phyloP scores from a whole-genome alignment of 2,888 invertebrate genomes.

The Cheilosia scutellata region DNA sequence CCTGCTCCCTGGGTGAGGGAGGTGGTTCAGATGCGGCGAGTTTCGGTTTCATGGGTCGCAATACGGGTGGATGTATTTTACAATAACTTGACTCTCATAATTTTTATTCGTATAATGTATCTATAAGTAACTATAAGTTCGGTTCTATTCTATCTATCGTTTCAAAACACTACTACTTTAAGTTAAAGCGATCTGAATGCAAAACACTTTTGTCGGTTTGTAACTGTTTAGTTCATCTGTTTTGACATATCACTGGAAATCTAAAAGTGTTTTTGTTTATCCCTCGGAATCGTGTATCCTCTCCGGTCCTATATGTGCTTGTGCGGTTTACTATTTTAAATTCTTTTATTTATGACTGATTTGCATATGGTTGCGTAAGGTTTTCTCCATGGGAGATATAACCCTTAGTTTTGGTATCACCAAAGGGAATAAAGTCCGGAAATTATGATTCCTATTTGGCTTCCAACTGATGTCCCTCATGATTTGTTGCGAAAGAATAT shows the following conservation, averaged over 20 bases:
- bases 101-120: not conserved
- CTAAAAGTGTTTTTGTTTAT: not conserved
- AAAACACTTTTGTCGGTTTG: constrained; percentile 2
- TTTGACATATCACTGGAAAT: constrained; percentile 53
- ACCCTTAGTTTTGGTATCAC: constrained; percentile 21
- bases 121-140: constrained; percentile 26
- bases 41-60: constrained; percentile 85
- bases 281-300: not conserved
- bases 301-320: not conserved
- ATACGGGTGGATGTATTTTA: constrained; percentile 84
- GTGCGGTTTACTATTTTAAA: not conserved
- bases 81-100: constrained; percentile 83
- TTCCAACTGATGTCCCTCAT: constrained; percentile 20
- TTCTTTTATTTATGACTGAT: constrained; percentile 34
- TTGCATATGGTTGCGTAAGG: constrained; percentile 49
- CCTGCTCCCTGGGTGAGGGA: constrained; percentile 89
- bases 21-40: constrained; percentile 86
- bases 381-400: constrained; percentile 14
- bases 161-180: not conserved
- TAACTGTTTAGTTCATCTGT: constrained; percentile 33
- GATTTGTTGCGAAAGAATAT: constrained; percentile 20
- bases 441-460: constrained; percentile 34
- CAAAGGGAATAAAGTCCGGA: constrained; percentile 18
- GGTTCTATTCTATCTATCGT: not conserved
- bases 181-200: not conserved